Evolutionary conservation across 2,888 invertebrate genomes (phyloP).

Genomic region (Octonoba sinensis): DNA sequence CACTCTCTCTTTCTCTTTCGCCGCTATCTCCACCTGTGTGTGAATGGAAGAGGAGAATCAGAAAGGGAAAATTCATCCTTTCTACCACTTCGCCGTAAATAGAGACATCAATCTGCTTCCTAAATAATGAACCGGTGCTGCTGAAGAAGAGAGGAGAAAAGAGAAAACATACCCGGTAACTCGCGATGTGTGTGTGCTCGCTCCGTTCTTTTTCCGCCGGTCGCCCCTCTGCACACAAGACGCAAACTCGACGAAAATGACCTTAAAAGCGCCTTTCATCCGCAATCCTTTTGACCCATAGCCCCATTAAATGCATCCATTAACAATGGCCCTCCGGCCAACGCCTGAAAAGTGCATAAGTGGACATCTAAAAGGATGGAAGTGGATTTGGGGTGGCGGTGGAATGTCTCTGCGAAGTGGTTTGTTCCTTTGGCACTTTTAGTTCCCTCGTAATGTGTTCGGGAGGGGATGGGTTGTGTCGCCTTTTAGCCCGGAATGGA

Average conservation of each 20-base stretch:
- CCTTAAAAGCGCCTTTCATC: constrained; percentile 53
- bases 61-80: too few species aligned
- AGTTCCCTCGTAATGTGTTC: constrained; percentile 36
- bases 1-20: too few species aligned
- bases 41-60: too few species aligned
- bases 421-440: constrained; percentile 57
- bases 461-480: neutral
- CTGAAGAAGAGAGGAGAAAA: too few species aligned
- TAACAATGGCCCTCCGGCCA: constrained; percentile 56
- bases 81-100: too few species aligned
- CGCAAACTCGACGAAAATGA: constrained; percentile 54
- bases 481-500: constrained; percentile 12
- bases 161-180: too few species aligned
- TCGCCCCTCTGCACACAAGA: constrained; percentile 17
- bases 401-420: constrained; percentile 37
- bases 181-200: too few species aligned
- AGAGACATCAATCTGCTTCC: too few species aligned
- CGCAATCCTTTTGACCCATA: constrained; percentile 54
- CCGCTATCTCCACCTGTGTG: too few species aligned
- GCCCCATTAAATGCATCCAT: constrained; percentile 57
- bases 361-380: constrained; percentile 53
- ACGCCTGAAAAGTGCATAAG: constrained; percentile 55
- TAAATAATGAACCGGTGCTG: too few species aligned
- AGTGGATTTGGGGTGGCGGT: neutral
- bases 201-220: constrained; percentile 13